Evolutionary conservation across 30 jellyfish, hydroid and myxozoan species (phyloP).

Genomic region (Clytia hemisphaerica): DNA sequence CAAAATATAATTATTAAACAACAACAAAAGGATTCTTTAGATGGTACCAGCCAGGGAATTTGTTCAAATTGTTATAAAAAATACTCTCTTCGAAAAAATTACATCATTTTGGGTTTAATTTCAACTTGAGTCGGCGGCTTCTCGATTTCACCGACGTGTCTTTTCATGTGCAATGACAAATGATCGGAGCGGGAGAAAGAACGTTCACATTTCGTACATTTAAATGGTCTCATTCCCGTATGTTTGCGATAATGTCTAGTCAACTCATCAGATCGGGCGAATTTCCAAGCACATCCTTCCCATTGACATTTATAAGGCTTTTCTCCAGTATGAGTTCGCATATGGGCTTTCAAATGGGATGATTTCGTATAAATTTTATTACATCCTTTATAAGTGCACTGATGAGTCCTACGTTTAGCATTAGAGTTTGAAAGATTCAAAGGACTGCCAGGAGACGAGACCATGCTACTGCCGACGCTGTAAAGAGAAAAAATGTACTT

Average conservation of each 20-base stretch:
- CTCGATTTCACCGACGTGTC: slow-evolving; percentile 41
- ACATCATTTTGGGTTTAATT: too few species aligned
- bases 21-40: too few species aligned
- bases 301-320: slow-evolving; percentile 98
- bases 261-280: slow-evolving; percentile 99
- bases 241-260: slow-evolving; percentile 99
- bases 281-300: slow-evolving; percentile 99
- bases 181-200: slow-evolving; percentile 97
- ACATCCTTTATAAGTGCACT: slow-evolving; percentile 86
- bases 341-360: slow-evolving; percentile 98
- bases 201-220: slow-evolving; percentile 93
- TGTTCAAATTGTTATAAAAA: too few species aligned
- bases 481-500: too few species aligned
- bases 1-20: too few species aligned
- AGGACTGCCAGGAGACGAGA: slow-evolving; percentile 57
- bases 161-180: slow-evolving; percentile 93
- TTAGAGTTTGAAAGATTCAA: too few species aligned
- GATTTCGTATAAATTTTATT: slow-evolving; percentile 87
- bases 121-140: too few species aligned
- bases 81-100: too few species aligned
- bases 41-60: too few species aligned
- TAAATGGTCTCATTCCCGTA: slow-evolving; percentile 96
- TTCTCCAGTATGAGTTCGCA: slow-evolving; percentile 99
- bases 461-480: too few species aligned
- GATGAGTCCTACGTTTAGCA: slow-evolving; percentile 73